phyloP scores from a whole-genome alignment of 2,797 vertebrate species.

The Melanogrammus aeglefinus region DNA sequence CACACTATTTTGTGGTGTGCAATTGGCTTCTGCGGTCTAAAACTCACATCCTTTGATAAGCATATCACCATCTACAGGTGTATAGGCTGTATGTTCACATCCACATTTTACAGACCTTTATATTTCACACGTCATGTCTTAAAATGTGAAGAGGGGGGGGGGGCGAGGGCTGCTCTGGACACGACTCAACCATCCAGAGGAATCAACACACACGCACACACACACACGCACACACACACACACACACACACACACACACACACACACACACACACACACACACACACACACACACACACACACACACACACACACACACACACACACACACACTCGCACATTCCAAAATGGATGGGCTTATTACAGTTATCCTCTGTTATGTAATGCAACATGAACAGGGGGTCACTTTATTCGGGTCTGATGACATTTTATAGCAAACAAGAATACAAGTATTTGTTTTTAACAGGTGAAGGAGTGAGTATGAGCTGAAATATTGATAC shows the following conservation, averaged over 20 bases:
- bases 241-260: conserved; percentile 19
- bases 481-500: not conserved
- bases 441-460: not conserved
- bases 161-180: conserved; percentile 42
- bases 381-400: not conserved
- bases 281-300: not conserved
- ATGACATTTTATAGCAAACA: not conserved
- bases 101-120: too few relatives aligned
- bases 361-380: not conserved
- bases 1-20: too few relatives aligned
- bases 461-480: not conserved
- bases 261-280: conserved; percentile 12
- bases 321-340: not conserved
- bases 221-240: conserved; percentile 7
- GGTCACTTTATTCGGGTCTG: not conserved
- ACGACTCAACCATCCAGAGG: conserved; percentile 52
- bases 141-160: conserved; percentile 12
- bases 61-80: too few relatives aligned
- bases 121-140: too few relatives aligned
- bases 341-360: not conserved
- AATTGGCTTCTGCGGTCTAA: too few relatives aligned
- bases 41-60: too few relatives aligned
- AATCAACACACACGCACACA: conserved; percentile 39
- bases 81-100: too few relatives aligned
- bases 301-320: conserved; percentile 11